Percentiles rank a stretch among this genome's conserved stretches.
Conservation (phyloP, 2,797 vertebrate species). For the Sebastes steindachneri region DNA sequence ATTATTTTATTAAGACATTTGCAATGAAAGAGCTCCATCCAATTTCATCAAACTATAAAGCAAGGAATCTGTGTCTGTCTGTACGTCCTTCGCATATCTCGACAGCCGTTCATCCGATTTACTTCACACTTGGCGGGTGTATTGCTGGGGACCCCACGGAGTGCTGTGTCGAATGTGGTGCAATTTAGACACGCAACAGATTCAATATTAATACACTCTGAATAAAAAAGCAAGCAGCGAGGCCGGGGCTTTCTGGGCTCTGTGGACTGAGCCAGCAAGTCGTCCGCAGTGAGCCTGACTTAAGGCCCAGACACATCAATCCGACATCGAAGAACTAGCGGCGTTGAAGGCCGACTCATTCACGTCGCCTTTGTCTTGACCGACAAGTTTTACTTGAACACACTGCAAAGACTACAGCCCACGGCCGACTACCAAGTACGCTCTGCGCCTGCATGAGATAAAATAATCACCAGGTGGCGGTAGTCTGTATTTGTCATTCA, state of each 20-base stretch:
- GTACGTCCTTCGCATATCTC: not conserved
- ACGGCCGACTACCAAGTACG: too few species aligned
- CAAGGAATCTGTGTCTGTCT: not conserved
- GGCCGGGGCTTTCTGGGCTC: too few species aligned
- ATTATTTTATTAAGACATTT: slow-evolving; percentile 28
- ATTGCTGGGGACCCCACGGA: not conserved
- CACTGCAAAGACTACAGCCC: not conserved
- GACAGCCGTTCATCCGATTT: not conserved
- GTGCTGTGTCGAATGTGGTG: not conserved
- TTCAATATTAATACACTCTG: not conserved
- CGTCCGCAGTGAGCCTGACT: too few species aligned
- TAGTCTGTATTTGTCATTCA: too few species aligned
- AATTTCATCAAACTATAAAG: not conserved
- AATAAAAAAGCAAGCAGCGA: not conserved
- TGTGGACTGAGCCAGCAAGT: too few species aligned
- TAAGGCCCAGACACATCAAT: not conserved
- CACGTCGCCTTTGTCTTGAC: not conserved
- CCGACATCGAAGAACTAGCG: not conserved
- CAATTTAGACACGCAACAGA: not conserved
- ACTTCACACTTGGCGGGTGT: not conserved
- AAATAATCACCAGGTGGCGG: too few species aligned
- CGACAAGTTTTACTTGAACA: not conserved
- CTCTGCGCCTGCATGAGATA: too few species aligned
- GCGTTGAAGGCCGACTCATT: not conserved
- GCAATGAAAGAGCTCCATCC: slow-evolving; percentile 26